Percentiles rank a stretch among this genome's conserved stretches.
phyloP scores from a whole-genome alignment of 2,113 vertebrate species.

The Brevimyrus niger region DNA sequence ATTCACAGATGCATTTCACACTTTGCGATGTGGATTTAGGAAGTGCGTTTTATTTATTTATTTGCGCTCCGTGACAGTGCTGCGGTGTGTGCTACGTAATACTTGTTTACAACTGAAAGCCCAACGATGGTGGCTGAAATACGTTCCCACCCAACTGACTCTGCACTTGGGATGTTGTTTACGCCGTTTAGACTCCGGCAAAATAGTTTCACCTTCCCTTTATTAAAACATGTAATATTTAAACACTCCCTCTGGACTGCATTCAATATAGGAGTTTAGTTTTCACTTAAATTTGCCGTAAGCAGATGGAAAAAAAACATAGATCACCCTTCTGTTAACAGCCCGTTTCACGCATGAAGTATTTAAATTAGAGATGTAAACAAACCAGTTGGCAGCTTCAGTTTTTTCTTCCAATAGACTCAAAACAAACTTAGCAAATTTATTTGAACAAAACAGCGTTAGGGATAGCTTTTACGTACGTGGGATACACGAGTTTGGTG shows the following conservation, averaged over 20 bases:
- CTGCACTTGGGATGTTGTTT: not conserved
- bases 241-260: not conserved
- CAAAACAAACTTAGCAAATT: not conserved
- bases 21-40: not conserved
- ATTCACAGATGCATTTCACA: not conserved
- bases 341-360: not conserved
- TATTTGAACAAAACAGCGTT: not conserved
- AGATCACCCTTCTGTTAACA: not conserved
- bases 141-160: not conserved
- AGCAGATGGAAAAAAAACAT: not conserved
- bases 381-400: not conserved
- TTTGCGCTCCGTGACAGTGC: not conserved
- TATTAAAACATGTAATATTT: not conserved
- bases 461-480: no score
- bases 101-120: conserved; percentile 20
- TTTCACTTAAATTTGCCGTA: not conserved
- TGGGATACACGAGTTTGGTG: not conserved
- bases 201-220: not conserved
- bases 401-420: not conserved
- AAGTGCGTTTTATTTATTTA: not conserved
- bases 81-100: conserved; percentile 5
- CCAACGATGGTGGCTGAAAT: not conserved
- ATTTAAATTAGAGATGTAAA: not conserved
- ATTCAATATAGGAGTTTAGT: not conserved
- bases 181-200: not conserved